These are phyloP conservation scores for Drosophila nigrodunni DNA, from an alignment of 1,140 invertebrate genomes.

Conservation along the genomic window DNA sequence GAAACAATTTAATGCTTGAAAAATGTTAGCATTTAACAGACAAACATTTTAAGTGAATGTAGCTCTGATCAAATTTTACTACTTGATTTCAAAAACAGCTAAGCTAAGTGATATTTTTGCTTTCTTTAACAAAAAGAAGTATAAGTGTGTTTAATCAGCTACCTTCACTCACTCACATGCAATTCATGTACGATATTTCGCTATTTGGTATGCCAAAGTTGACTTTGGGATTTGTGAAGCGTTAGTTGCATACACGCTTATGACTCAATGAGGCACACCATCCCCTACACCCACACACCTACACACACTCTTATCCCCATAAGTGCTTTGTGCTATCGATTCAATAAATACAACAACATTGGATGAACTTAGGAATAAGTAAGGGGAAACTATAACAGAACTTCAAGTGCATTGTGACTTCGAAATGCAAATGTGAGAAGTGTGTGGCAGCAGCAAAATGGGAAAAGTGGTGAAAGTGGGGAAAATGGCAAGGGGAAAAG, in stretches of 20 bases:
- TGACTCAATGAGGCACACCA: not conserved
- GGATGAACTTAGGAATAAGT: not conserved
- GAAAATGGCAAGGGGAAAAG: not conserved
- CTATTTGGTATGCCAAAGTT: conserved; percentile 19
- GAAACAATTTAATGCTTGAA: conserved; percentile 50
- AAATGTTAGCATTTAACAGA: conserved; percentile 29
- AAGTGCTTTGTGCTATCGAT: conserved; percentile 45
- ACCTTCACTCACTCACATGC: not conserved
- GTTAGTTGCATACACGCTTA: not conserved
- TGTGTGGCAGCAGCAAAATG: too few relatives aligned
- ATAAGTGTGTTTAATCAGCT: too few relatives aligned
- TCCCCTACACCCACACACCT: too few relatives aligned
- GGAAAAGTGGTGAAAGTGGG: not conserved
- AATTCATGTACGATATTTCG: not conserved
- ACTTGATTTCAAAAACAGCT: not conserved
- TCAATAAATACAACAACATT: conserved; percentile 10
- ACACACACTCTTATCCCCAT: conserved; percentile 19
- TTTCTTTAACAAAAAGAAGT: too few relatives aligned
- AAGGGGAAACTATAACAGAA: not conserved
- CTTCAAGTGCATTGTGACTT: conserved; percentile 34
- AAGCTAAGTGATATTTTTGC: too few relatives aligned
- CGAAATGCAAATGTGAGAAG: conserved; percentile 57
- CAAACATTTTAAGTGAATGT: too few relatives aligned
- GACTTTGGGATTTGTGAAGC: conserved; percentile 7
- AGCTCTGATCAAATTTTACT: not conserved